Evolutionary conservation across 2,888 invertebrate species (phyloP).

Genomic region (Spisula subtruncata): DNA sequence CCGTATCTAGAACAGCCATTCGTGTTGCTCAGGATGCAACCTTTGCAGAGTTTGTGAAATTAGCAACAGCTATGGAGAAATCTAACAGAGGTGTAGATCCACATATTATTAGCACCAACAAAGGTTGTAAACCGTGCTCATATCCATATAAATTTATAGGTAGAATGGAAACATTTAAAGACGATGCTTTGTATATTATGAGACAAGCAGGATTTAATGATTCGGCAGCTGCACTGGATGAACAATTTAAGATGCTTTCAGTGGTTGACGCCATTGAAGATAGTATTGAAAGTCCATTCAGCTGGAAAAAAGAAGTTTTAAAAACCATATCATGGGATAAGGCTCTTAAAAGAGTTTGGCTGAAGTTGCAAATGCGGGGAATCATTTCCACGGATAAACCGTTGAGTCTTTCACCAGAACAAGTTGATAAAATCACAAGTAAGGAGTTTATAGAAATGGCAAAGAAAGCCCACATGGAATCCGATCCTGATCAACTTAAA

Average conservation of each 20-base stretch:
- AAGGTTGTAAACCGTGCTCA: slow-evolving; percentile 61
- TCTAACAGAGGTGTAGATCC: slow-evolving; percentile 48
- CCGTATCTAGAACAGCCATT: not conserved
- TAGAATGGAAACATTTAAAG: slow-evolving; percentile 60
- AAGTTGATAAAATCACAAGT: slow-evolving; percentile 30
- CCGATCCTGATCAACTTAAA: slow-evolving; percentile 45
- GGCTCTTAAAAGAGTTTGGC: slow-evolving; percentile 63
- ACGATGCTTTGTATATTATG: slow-evolving; percentile 58
- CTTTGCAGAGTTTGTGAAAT: slow-evolving; percentile 64
- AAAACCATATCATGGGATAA: slow-evolving; percentile 64
- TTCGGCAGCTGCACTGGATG: slow-evolving; percentile 25
- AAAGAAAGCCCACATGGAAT: slow-evolving; percentile 45
- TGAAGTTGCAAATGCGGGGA: slow-evolving; percentile 67
- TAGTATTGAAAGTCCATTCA: slow-evolving; percentile 60
- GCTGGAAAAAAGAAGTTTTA: slow-evolving; percentile 54
- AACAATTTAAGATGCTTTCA: slow-evolving; percentile 35
- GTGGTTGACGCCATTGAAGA: slow-evolving; percentile 63
- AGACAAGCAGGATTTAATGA: slow-evolving; percentile 57
- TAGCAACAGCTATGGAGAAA: slow-evolving; percentile 46
- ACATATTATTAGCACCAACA: slow-evolving; percentile 58
- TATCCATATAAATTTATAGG: slow-evolving; percentile 58
- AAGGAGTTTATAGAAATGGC: slow-evolving; percentile 60
- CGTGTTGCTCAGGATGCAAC: slow-evolving; percentile 62
- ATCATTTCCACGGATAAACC: slow-evolving; percentile 46
- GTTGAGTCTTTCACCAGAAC: slow-evolving; percentile 33